These are phyloP conservation scores for Orthosia gracilis DNA, from an alignment of 2,888 invertebrate species.

Conservation along the genomic window DNA sequence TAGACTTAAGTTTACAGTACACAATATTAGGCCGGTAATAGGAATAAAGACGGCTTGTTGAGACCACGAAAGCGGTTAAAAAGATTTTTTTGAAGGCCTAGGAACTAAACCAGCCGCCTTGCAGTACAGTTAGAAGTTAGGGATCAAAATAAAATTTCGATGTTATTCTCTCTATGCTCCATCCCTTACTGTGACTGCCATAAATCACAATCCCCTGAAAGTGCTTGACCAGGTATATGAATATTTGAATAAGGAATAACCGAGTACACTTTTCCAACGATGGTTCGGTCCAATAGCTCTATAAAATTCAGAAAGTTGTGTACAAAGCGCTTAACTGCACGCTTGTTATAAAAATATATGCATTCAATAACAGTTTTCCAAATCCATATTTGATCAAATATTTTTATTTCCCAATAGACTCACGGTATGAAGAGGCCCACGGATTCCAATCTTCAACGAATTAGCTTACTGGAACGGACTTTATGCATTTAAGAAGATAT, in stretches of 20 bases:
- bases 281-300: slow-evolving; percentile 16
- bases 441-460: slow-evolving; percentile 74
- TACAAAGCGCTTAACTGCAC: slow-evolving; percentile 55
- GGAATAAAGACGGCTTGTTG: too few species aligned
- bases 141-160: not conserved
- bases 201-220: slow-evolving; percentile 2
- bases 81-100: too few species aligned
- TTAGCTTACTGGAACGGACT: slow-evolving; percentile 76
- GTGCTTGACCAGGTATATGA: not conserved
- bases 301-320: slow-evolving; percentile 29
- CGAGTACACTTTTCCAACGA: not conserved
- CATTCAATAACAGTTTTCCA: slow-evolving; percentile 73
- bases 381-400: slow-evolving; percentile 86
- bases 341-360: slow-evolving; percentile 57
- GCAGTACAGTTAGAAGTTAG: not conserved
- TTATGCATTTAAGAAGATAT: slow-evolving; percentile 86
- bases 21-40: not conserved
- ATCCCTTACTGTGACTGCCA: not conserved
- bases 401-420: slow-evolving; percentile 88
- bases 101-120: too few species aligned
- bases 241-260: slow-evolving; percentile 15
- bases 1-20: not conserved
- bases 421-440: slow-evolving; percentile 86
- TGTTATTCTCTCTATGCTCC: not conserved
- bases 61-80: too few species aligned